These are phyloP conservation scores for Oreotrochilus melanogaster DNA, from an alignment of 2,113 vertebrate genomes.

Conservation along the genomic window DNA sequence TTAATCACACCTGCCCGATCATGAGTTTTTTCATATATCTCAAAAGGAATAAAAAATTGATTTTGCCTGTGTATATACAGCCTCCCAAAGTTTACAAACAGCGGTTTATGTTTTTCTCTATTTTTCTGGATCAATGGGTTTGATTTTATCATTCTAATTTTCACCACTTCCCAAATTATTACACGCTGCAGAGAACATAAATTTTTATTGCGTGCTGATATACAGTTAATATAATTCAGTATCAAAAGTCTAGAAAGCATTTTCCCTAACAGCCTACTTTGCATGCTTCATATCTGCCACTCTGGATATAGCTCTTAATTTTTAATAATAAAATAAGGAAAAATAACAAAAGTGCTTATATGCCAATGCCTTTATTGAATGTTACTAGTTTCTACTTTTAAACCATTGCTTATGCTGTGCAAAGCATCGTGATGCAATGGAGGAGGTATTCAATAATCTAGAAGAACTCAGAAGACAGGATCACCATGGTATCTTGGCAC, in stretches of 20 bases:
- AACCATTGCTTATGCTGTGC: background rate
- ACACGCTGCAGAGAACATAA: background rate
- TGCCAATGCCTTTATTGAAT: background rate
- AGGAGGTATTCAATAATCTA: background rate
- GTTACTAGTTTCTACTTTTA: background rate
- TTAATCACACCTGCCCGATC: background rate
- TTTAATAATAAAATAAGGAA: background rate
- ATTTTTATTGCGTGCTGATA: background rate
- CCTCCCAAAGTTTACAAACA: background rate
- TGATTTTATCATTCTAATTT: background rate
- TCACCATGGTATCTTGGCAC: background rate
- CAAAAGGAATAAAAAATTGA: background rate
- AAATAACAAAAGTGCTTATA: background rate
- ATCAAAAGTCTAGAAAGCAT: background rate
- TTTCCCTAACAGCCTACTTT: background rate
- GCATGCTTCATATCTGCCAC: background rate
- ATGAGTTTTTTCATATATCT: background rate
- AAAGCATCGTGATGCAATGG: background rate
- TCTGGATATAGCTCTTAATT: background rate
- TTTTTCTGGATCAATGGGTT: background rate
- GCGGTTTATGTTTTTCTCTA: background rate
- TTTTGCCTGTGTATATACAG: background rate
- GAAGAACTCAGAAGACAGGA: background rate
- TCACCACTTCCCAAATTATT: background rate
- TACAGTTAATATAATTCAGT: background rate